Evolutionary conservation across 2,113 vertebrate species (phyloP).

Genomic region (Anser brachyrhynchus): DNA sequence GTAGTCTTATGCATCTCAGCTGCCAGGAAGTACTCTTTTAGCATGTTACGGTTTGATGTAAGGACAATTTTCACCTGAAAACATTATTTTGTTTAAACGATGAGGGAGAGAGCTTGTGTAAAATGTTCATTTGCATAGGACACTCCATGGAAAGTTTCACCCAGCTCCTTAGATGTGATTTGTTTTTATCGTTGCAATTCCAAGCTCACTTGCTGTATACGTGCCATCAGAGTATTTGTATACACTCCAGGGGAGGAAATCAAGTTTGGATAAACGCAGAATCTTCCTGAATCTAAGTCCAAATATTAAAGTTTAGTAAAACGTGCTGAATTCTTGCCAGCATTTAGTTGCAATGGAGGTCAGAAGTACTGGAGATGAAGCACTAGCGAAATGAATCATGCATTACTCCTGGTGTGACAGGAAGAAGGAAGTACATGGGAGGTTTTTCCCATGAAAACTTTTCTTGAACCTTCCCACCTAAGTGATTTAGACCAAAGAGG

Average conservation of each 20-base stretch:
- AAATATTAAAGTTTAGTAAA: background rate
- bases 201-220: background rate
- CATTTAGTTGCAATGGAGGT: background rate
- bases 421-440: background rate
- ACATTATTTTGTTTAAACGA: background rate
- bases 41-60: background rate
- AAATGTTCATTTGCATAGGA: background rate
- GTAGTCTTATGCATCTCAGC: background rate
- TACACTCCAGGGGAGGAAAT: background rate
- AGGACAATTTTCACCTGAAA: background rate
- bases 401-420: fast-evolving
- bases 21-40: background rate
- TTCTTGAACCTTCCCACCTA: background rate
- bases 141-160: background rate
- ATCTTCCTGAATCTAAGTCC: background rate
- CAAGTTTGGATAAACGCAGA: background rate
- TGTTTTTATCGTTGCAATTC: background rate
- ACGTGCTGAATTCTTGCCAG: background rate
- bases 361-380: background rate
- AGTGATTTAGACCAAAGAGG: background rate
- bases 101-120: background rate
- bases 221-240: background rate
- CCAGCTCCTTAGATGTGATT: background rate
- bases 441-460: background rate
- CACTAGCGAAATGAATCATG: background rate